Percentiles rank a stretch among this genome's conserved stretches.
Conservation (phyloP, 2,888 invertebrate genomes). For the Venustoraphidia nigricollis region DNA sequence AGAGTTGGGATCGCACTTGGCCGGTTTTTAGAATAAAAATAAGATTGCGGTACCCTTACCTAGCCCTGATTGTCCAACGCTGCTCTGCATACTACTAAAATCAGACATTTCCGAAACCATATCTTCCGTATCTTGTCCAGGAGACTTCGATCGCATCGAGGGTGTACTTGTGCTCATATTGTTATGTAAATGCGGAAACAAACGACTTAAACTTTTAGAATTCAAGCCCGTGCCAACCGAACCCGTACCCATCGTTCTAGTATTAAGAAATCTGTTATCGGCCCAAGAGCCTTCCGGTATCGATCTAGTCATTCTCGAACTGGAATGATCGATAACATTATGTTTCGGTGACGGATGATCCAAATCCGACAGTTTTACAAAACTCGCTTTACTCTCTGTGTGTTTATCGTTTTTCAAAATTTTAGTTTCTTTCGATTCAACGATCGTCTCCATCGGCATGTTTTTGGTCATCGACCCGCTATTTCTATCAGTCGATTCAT, state of each 20-base stretch:
- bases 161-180: conserved; percentile 20
- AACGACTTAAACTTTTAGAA: conserved; percentile 38
- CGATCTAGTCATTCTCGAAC: conserved; percentile 44
- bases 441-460: conserved; percentile 27
- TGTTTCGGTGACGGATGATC: conserved; percentile 46
- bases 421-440: conserved; percentile 25
- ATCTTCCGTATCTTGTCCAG: conserved; percentile 15
- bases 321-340: conserved; percentile 26
- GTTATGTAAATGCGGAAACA: conserved; percentile 39
- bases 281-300: conserved; percentile 56
- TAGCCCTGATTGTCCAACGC: conserved; percentile 24
- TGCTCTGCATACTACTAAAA: conserved; percentile 33
- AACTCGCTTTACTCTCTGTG: conserved; percentile 27
- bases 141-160: conserved; percentile 4
- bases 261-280: conserved; percentile 42
- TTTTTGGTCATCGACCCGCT: conserved; percentile 20
- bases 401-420: neutral
- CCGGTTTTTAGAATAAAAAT: too few relatives aligned
- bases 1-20: too few relatives aligned
- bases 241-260: conserved; percentile 40
- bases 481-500: too few relatives aligned
- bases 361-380: conserved; percentile 66
- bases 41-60: conserved; percentile 13
- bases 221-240: conserved; percentile 41
- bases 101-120: conserved; percentile 28